Conservation (phyloP, 1,140 invertebrate genomes). For the Aethina tumida region DNA sequence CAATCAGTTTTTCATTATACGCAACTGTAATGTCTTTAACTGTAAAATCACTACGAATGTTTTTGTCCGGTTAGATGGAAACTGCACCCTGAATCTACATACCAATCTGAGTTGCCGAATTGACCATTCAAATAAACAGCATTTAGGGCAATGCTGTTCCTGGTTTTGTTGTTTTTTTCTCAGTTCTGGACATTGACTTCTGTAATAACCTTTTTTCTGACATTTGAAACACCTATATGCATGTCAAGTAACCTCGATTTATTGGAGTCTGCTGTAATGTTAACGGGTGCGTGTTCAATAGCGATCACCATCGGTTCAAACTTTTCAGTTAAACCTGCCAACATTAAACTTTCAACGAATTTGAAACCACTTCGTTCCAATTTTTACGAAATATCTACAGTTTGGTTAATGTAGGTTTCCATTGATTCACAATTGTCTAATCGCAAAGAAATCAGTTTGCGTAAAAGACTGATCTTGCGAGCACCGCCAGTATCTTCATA, state of each 20-base stretch:
- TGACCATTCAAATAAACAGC: conserved; percentile 15
- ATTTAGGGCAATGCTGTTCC: conserved; percentile 9
- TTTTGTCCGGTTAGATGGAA: conserved; percentile 20
- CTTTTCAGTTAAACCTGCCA: conserved; percentile 28
- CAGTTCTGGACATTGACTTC: conserved; percentile 4
- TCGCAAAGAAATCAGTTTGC: conserved; percentile 13
- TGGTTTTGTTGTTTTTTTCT: neutral
- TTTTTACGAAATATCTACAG: conserved; percentile 18
- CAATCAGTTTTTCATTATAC: conserved; percentile 8
- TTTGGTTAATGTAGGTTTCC: conserved; percentile 14
- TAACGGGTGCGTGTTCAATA: conserved; percentile 16
- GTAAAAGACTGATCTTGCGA: conserved; percentile 15
- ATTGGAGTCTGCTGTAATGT: conserved; percentile 11
- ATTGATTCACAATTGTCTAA: conserved; percentile 18
- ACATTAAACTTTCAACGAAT: conserved; percentile 20
- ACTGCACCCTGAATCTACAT: conserved; percentile 25
- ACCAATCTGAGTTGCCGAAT: conserved; percentile 20
- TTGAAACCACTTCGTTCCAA: conserved; percentile 13
- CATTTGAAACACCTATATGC: conserved; percentile 12
- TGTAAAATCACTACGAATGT: conserved; percentile 11
- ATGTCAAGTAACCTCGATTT: conserved; percentile 16
- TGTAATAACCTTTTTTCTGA: conserved; percentile 14
- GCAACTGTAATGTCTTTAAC: conserved; percentile 10
- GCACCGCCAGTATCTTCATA: conserved; percentile 12
- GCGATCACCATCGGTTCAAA: conserved; percentile 13